phyloP scores from a whole-genome alignment of 92 coral and sea anemone genomes.

The Parazoanthus darwini region DNA sequence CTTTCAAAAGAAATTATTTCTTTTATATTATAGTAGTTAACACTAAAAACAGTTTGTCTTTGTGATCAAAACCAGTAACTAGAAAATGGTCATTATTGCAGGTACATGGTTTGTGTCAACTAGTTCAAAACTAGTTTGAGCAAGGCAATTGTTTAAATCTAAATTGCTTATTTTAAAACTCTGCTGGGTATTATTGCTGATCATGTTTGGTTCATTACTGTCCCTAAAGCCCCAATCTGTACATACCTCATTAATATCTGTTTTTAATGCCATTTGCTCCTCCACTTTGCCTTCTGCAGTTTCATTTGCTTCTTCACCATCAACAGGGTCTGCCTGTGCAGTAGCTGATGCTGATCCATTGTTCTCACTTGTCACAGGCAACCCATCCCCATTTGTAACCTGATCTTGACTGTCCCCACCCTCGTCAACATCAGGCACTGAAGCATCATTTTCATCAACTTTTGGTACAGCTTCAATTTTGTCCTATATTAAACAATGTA shows the following conservation, averaged over 20 bases:
- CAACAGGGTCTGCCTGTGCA: conserved; percentile 12
- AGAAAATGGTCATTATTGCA: no score
- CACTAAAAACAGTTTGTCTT: no score
- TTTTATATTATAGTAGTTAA: no score
- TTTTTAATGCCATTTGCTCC: conserved; percentile 24
- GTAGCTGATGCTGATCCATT: neutral
- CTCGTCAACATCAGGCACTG: neutral
- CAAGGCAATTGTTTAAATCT: no score
- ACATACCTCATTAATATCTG: conserved; percentile 1
- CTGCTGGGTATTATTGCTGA: neutral
- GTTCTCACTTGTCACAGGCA: conserved; percentile 8
- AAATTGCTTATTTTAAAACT: no score
- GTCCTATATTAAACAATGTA: neutral
- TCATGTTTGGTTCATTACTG: neutral
- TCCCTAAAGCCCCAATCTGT: neutral
- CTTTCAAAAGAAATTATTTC: no score
- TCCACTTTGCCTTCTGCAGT: conserved; percentile 23
- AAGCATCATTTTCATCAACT: conserved; percentile 19
- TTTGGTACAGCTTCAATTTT: conserved; percentile 39
- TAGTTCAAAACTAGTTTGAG: no score
- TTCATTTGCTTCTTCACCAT: conserved; percentile 35
- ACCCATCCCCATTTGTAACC: neutral
- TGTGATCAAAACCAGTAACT: no score
- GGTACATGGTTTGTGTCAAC: no score
- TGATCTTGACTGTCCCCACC: conserved; percentile 30